Evolutionary conservation across 2,888 invertebrate genomes (phyloP), one percentile per base, ranked within the genome.

Genomic region (Maniola hyperantus): DNA sequence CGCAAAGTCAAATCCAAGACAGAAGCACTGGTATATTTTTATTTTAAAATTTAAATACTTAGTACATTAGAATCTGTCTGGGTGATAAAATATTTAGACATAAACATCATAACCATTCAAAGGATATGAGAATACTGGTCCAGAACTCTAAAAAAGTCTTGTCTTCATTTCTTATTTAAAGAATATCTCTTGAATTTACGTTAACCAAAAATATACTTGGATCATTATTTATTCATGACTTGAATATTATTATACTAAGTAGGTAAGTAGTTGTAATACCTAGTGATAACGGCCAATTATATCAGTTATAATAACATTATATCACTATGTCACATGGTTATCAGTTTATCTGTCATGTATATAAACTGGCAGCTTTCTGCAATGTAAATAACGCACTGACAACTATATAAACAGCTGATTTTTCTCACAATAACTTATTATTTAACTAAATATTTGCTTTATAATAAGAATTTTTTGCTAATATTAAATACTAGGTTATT

Each of bases 301-400:
- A 42, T 20, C 42, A 57, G n/a, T 39, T 57, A 13, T 18, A 57
- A 42, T 13, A 57, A 42, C 20, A 57, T 57, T 39, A 57, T 57
- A 57, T 57, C 57, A 57, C 42, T 57, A 39, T 20, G 57, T 39
- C 20, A 42, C 42, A 18, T 57, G 39, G 26, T 55, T 55, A 55
- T 55, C 55, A 18, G 42, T 18, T 57, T 57, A 57, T 57, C 57
- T 13, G 10, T 5, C 10, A 42, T 13, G 11, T 57, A 20, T 11
- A 13, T 42, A 10, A 20, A 42, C 13, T 20, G 55, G 15, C 10
- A 34, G 42, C 42, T 13, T 55, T 36, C 55, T 36, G 20, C 20
- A 39, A 20, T 39, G 26, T 42, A 39, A 51, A 51, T 26, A 57
- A 57, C 8, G 15, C 57, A 39, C 18, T 54, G 15, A 11, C 36